A percentile compares a stretch with the other conserved stretches of the same genome.
phyloP scores from a whole-genome alignment of 1,140 invertebrate species.

The Adoxophyes honmai region DNA sequence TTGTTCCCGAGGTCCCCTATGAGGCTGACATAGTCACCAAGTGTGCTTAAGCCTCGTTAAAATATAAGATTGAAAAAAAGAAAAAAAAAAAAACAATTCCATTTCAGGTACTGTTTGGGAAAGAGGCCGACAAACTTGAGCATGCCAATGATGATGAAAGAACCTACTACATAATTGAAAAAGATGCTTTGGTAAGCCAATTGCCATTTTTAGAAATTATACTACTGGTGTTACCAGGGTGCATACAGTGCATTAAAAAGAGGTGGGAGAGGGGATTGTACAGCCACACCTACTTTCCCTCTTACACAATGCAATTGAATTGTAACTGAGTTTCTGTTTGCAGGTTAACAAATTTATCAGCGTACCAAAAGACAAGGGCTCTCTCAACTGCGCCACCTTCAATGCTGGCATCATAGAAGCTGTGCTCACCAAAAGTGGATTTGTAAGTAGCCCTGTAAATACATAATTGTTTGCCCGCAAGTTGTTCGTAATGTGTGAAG shows the following conservation, averaged over 20 bases:
- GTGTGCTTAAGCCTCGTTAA: too few relatives aligned
- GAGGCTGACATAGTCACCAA: too few relatives aligned
- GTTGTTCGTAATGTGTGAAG: too few relatives aligned
- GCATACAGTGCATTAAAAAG: too few relatives aligned
- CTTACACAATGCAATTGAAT: too few relatives aligned
- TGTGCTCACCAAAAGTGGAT: slow-evolving; percentile 94
- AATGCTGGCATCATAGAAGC: slow-evolving; percentile 98
- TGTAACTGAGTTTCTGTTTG: slow-evolving; percentile 23
- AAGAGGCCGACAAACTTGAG: slow-evolving; percentile 98
- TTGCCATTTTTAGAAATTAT: slow-evolving; percentile 10
- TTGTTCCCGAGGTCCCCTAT: too few relatives aligned
- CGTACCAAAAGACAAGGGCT: slow-evolving; percentile 98
- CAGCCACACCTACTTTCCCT: neutral
- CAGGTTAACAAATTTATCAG: slow-evolving; percentile 95
- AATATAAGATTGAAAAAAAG: too few relatives aligned
- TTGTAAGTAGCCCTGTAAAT: too few relatives aligned
- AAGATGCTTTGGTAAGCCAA: slow-evolving; percentile 95
- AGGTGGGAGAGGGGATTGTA: neutral
- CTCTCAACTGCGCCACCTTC: slow-evolving; percentile 98
- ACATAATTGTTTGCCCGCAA: too few relatives aligned
- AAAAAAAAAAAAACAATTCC: neutral
- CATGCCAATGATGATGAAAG: slow-evolving; percentile 98
- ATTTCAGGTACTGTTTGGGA: slow-evolving; percentile 92
- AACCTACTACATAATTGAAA: slow-evolving; percentile 99
- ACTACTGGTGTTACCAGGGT: too few relatives aligned